Evolutionary conservation across 1,140 invertebrate species (phyloP), one percentile per base, ranked within the genome.

Genomic region (Myzus persicae): DNA sequence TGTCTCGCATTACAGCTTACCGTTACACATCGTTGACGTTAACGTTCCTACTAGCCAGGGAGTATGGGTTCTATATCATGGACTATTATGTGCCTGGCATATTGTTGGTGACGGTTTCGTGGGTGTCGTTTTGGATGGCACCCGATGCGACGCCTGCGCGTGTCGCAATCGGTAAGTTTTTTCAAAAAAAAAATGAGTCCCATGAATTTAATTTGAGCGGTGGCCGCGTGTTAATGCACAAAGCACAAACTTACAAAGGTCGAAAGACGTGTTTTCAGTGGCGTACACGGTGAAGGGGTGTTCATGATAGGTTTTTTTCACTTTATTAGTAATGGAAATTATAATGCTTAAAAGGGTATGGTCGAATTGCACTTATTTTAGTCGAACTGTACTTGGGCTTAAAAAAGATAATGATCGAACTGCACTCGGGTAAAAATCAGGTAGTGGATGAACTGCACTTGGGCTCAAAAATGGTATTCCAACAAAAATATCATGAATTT

Each of bases 101-200:
- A 95, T 96, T 98, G 94, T 97, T 98, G 93, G 98, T 98, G 14
- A 97, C 97, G 20, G 97, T 98, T 93, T 98, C 98, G 0, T 98
- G 98, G 98, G 97, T 98, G 26, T 97, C 98, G 0, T 98, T 98
- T 94, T 98, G 98, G 98, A 95, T 98, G 87, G 97, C 98, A 94
- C 97, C 97, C 38, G 98, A 98, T 94, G 97, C 98, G 20, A 96
- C 97, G 20, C 97, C 98, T 4, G 97, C 97, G 22, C 96, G 97
- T 94, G 97, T 97, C 59, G 97, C 97, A 40, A 95, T 98, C 94
- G 97, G 97, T 97, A 95, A 94, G 90, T 94, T 42, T 11, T 31
- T 11, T 31, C 31, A 67, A 67, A n/a, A 76, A 1, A 76, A 76
- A 31, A 59, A 54, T 7, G 14, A n/a, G 36, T 76, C 11, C 14